Evolutionary conservation across 1,140 invertebrate species (phyloP), one percentile per base, ranked within the genome.

Genomic region (Lucilia cuprina): DNA sequence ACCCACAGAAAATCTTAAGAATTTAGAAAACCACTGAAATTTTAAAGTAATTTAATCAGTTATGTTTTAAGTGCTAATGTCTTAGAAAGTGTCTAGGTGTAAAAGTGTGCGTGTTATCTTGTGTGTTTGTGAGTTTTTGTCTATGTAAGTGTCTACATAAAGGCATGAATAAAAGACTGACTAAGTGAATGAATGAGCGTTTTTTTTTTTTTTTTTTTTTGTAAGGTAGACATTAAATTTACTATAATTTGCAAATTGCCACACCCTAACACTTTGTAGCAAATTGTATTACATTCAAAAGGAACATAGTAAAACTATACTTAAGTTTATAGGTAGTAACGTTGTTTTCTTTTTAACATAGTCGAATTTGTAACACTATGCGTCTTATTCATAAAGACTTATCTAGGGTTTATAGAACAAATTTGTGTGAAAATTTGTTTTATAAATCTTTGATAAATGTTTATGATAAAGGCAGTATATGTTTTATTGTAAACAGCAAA

Each of bases 201-300:
- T 70, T 70, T n/a, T n/a, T n/a, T n/a, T n/a, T n/a, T n/a, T n/a
- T n/a, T n/a, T n/a, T n/a, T n/a, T n/a, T 70, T n/a, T 70, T 70
- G n/a, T 9, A 21, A 0, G 41, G 41, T 41, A 70, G 65, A 21
- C 65, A 70, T 70, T 70, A 70, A 70, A 70, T 70, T 21, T 19
- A 70, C n/a, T 70, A 25, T 19, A 70, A 70, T 70, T 70, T 70
- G 65, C 65, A 70, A 70, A 70, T 70, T 70, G 65, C 65, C 65
- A 70, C 65, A 70, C 65, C 65, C 65, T 70, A n/a, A 21, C 21
- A 70, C 65, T 70, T 70, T 21, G 21, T 19, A 70, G 8, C n/a
- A 70, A 70, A 70, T 70, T 70, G n/a, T 25, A 70, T 70, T 21
- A 70, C 65, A 21, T 70, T 70, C 8, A 41, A 41, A 41, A 7